These are phyloP conservation scores for Temnothorax rugatulus DNA, from an alignment of 2,888 invertebrate genomes.

Conservation along the genomic window DNA sequence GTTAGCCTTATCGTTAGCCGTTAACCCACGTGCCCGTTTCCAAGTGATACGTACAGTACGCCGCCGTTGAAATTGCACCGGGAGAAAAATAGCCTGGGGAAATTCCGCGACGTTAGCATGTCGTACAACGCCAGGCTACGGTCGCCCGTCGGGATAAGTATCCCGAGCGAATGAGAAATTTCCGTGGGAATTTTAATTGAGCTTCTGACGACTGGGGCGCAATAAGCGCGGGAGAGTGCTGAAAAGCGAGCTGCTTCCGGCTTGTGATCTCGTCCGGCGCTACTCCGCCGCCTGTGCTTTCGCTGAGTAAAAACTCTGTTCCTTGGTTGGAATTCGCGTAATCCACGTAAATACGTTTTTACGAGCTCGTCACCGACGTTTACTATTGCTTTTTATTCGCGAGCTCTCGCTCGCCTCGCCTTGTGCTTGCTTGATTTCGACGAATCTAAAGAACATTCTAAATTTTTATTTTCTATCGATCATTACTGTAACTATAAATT, in stretches of 20 bases:
- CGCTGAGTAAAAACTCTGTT: conserved; percentile 8
- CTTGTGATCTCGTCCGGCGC: conserved; percentile 22
- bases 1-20: conserved; percentile 66
- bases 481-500: not conserved
- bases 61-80: conserved; percentile 32
- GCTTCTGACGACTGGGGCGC: conserved; percentile 73
- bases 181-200: conserved; percentile 82
- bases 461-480: not conserved
- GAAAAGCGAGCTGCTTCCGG: conserved; percentile 12
- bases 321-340: conserved; percentile 30
- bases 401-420: not conserved
- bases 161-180: conserved; percentile 77
- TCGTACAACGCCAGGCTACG: conserved; percentile 29
- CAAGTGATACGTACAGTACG: conserved; percentile 46
- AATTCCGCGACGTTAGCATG: conserved; percentile 57
- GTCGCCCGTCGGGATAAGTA: conserved; percentile 56
- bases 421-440: not conserved
- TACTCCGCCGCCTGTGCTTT: not conserved
- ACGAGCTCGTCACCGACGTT: conserved; percentile 24
- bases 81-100: conserved; percentile 61
- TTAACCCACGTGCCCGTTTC: conserved; percentile 54
- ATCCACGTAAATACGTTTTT: conserved; percentile 51
- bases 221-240: conserved; percentile 44
- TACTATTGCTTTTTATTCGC: conserved; percentile 19
- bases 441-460: not conserved